Conservation (phyloP, 2,888 invertebrate genomes). For the Caenorhabditis sp. region DNA sequence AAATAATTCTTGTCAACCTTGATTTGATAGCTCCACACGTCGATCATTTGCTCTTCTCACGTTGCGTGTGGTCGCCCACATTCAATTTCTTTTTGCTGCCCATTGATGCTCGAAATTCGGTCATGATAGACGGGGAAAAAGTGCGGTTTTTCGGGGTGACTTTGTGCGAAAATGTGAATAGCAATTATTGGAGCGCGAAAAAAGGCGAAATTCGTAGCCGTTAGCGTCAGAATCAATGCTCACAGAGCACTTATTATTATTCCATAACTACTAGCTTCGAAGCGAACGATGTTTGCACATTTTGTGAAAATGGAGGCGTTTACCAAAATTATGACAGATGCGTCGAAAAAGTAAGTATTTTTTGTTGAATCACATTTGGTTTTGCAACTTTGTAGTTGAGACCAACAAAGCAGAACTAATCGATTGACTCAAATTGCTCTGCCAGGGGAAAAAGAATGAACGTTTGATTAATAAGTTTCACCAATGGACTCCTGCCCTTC, state of each 20-base stretch:
- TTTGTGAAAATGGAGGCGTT: too few relatives aligned
- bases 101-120: background rate
- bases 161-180: constrained; percentile 39
- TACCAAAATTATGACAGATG: too few relatives aligned
- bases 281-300: too few relatives aligned
- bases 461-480: too few relatives aligned
- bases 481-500: too few relatives aligned
- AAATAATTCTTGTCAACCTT: background rate
- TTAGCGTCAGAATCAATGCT: constrained; percentile 32
- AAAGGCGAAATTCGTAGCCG: constrained; percentile 26
- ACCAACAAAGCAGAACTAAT: too few relatives aligned
- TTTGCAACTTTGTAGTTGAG: too few relatives aligned
- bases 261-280: too few relatives aligned
- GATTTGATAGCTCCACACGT: background rate
- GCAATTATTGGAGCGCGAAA: constrained; percentile 50
- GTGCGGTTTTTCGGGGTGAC: constrained; percentile 12
- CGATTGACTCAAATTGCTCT: too few relatives aligned
- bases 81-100: constrained; percentile 1
- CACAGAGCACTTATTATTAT: constrained; percentile 12
- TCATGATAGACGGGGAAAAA: constrained; percentile 1
- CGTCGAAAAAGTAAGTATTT: too few relatives aligned
- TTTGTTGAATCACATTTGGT: too few relatives aligned
- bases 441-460: too few relatives aligned
- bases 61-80: background rate
- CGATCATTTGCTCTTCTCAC: background rate